Evolutionary conservation across 2,888 invertebrate genomes (phyloP).

Genomic region (Anarsia innoxiella): DNA sequence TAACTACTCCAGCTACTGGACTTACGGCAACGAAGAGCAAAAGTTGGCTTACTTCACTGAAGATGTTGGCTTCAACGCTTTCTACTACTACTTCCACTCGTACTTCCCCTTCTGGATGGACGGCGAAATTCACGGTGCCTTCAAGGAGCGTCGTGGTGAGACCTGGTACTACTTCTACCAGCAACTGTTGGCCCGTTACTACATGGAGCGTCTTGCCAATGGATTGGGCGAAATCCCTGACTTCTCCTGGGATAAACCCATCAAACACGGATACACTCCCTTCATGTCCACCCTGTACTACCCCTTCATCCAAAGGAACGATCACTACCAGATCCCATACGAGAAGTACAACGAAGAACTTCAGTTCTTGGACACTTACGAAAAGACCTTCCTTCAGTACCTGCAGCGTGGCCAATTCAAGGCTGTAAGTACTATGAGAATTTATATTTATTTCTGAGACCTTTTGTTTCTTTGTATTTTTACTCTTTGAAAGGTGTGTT

Average conservation of each 20-base stretch:
- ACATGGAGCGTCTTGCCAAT: conserved; percentile 80
- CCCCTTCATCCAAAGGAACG: conserved; percentile 74
- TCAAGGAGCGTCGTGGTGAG: conserved; percentile 78
- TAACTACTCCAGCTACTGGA: conserved; percentile 73
- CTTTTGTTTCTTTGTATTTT: neutral
- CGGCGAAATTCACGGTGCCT: conserved; percentile 57
- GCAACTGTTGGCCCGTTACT: conserved; percentile 80
- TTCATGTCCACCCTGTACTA: conserved; percentile 29
- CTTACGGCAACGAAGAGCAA: conserved; percentile 73
- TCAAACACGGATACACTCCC: conserved; percentile 46
- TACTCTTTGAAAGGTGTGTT: neutral
- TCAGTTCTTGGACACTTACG: conserved; percentile 76
- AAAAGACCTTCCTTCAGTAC: conserved; percentile 68
- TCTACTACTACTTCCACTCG: conserved; percentile 78
- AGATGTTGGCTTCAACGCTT: conserved; percentile 80
- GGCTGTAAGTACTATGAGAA: conserved; percentile 73
- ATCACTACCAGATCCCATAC: conserved; percentile 74
- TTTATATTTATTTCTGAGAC: too few relatives aligned
- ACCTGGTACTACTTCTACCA: conserved; percentile 79
- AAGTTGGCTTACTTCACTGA: conserved; percentile 81
- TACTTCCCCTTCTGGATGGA: conserved; percentile 79
- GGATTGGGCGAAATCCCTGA: conserved; percentile 76
- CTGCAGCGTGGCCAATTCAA: conserved; percentile 73
- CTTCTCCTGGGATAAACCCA: conserved; percentile 72
- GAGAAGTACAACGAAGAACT: conserved; percentile 62